A percentile compares a stretch with the other conserved stretches of the same genome.
phyloP scores from a whole-genome alignment of 2,797 vertebrate species.

The Etheostoma nigrum region DNA sequence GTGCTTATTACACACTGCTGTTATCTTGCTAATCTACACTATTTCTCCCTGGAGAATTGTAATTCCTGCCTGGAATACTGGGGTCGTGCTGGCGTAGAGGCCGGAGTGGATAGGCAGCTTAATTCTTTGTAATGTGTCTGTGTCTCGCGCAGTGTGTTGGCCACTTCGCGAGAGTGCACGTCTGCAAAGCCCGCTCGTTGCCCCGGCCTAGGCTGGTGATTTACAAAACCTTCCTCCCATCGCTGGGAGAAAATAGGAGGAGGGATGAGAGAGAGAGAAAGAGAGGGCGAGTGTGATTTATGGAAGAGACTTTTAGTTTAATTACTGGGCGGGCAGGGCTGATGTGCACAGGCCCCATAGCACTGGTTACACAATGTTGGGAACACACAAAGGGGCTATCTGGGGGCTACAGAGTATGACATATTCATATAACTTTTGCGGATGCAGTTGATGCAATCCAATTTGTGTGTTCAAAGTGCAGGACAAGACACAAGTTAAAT shows the following conservation, averaged over 20 bases:
- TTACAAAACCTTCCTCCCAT: conserved; percentile 75
- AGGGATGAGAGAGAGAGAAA: conserved; percentile 28
- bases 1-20: conserved; percentile 21
- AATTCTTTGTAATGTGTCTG: conserved; percentile 65
- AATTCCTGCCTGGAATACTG: conserved; percentile 53
- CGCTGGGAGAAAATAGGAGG: conserved; percentile 50
- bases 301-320: conserved; percentile 86
- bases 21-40: conserved; percentile 49
- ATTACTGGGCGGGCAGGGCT: conserved; percentile 80
- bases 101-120: conserved; percentile 43
- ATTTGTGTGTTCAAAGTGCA: conserved; percentile 37
- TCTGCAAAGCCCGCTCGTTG: conserved; percentile 39
- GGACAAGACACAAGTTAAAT: conserved; percentile 22
- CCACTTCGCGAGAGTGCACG: neutral
- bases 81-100: conserved; percentile 10
- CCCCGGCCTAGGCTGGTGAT: conserved; percentile 65
- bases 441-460: conserved; percentile 34
- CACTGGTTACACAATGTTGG: conserved; percentile 59
- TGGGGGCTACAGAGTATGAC: conserved; percentile 41
- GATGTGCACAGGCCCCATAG: conserved; percentile 70
- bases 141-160: conserved; percentile 28
- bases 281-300: conserved; percentile 82
- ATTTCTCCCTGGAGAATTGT: conserved; percentile 44
- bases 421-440: conserved; percentile 32
- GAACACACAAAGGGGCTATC: conserved; percentile 42